A percentile compares a stretch with the other conserved stretches of the same genome.
Evolutionary conservation across 2,113 vertebrate genomes (phyloP).

Genomic region (Struthidea cinerea): DNA sequence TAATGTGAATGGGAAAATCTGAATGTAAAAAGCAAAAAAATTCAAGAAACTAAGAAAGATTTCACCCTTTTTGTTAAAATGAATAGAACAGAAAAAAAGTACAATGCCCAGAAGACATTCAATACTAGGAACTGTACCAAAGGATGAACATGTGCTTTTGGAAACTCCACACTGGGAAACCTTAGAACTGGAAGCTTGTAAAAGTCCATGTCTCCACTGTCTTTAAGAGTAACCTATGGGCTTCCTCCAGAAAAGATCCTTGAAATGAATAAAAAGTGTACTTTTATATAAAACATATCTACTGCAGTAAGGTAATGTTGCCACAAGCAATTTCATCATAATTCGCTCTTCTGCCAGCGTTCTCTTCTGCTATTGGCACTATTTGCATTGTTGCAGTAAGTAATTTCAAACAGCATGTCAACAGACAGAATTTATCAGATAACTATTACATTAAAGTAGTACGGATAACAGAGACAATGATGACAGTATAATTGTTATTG

Average conservation of each 20-base stretch:
- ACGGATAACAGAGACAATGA: neutral
- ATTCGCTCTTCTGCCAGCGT: neutral
- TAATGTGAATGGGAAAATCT: neutral
- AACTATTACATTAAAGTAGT: neutral
- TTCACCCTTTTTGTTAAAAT: neutral
- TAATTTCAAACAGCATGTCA: neutral
- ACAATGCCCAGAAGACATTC: neutral
- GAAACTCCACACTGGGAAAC: neutral
- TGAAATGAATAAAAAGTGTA: neutral
- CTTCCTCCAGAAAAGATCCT: neutral
- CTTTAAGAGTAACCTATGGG: neutral
- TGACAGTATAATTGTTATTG: neutral
- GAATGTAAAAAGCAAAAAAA: neutral
- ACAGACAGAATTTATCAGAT: neutral
- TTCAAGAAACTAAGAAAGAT: neutral
- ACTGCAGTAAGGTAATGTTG: neutral
- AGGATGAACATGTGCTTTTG: neutral
- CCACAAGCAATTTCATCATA: neutral
- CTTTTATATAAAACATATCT: neutral
- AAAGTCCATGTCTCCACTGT: neutral
- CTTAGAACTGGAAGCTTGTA: neutral
- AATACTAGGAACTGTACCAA: neutral
- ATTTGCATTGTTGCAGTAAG: neutral
- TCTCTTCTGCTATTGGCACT: neutral
- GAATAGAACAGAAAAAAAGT: neutral